Evolutionary conservation across 2,888 invertebrate species (phyloP).

Genomic region (Nomada fucata): DNA sequence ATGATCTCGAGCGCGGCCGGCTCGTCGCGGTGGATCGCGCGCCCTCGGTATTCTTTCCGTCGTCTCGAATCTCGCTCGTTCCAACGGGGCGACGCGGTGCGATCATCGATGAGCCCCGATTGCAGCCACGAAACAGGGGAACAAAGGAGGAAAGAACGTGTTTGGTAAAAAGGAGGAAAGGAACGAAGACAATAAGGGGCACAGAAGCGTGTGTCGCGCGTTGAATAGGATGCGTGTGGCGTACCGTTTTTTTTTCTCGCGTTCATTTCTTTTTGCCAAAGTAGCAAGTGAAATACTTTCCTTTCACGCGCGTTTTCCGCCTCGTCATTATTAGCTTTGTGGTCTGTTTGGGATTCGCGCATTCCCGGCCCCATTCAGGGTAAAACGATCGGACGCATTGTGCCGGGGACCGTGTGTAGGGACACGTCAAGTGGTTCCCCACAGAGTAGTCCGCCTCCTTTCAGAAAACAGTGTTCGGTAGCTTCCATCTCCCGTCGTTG

Average conservation of each 20-base stretch:
- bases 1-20: conserved; percentile 1
- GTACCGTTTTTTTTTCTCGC: background rate
- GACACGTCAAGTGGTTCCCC: conserved; percentile 82
- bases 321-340: conserved; percentile 63
- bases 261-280: conserved; percentile 9
- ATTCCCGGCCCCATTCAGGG: conserved; percentile 71
- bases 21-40: background rate
- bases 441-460: conserved; percentile 79
- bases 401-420: conserved; percentile 72
- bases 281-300: conserved; percentile 40
- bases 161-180: background rate
- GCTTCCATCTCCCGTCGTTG: conserved; percentile 66
- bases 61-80: background rate
- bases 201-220: background rate
- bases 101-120: background rate
- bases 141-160: background rate
- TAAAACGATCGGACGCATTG: conserved; percentile 76
- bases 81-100: background rate
- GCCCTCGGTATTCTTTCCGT: background rate
- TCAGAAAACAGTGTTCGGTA: conserved; percentile 74
- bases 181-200: background rate
- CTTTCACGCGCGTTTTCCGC: conserved; percentile 47
- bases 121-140: background rate
- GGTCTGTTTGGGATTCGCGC: conserved; percentile 63
- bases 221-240: conserved; percentile 12